These are phyloP conservation scores for Pavo muticus DNA, from an alignment of 2,113 vertebrate genomes.

Conservation along the genomic window DNA sequence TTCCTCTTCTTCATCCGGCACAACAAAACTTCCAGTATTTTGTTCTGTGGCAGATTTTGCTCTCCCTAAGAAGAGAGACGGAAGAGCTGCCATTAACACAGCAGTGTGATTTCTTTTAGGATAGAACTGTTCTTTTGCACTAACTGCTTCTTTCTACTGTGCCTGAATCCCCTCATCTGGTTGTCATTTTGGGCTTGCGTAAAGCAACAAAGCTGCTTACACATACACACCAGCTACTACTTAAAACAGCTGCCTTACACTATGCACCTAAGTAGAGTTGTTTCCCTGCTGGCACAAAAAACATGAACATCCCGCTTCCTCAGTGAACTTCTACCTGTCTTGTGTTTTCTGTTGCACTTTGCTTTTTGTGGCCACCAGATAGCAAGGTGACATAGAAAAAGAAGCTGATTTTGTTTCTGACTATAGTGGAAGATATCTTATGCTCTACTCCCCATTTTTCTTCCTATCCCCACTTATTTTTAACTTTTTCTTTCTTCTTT, in stretches of 20 bases:
- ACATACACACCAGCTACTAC: accelerated
- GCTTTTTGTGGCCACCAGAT: background rate
- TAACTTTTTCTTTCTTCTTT: background rate
- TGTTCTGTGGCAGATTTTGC: slow-evolving; percentile 79
- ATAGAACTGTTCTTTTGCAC: background rate
- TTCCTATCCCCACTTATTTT: background rate
- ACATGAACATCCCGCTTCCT: background rate
- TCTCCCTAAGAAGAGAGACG: slow-evolving; percentile 48
- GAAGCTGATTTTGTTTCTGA: background rate
- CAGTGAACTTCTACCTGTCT: background rate
- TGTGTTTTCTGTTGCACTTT: too few species aligned
- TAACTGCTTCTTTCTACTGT: background rate
- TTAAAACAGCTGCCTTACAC: background rate
- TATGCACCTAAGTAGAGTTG: too few species aligned
- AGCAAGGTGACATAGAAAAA: background rate
- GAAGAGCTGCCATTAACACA: accelerated
- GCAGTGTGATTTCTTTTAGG: background rate
- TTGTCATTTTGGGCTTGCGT: accelerated
- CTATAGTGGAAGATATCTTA: background rate
- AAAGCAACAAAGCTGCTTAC: background rate
- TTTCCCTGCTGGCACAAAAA: background rate
- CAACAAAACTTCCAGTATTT: slow-evolving; percentile 47
- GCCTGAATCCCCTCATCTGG: background rate
- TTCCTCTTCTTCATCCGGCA: slow-evolving; percentile 84
- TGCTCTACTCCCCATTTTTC: accelerated